Percentiles rank a stretch among this genome's conserved stretches.
These are phyloP conservation scores for Tachyglossus aculeatus DNA, from an alignment of 2,797 vertebrate genomes.

Conservation along the genomic window DNA sequence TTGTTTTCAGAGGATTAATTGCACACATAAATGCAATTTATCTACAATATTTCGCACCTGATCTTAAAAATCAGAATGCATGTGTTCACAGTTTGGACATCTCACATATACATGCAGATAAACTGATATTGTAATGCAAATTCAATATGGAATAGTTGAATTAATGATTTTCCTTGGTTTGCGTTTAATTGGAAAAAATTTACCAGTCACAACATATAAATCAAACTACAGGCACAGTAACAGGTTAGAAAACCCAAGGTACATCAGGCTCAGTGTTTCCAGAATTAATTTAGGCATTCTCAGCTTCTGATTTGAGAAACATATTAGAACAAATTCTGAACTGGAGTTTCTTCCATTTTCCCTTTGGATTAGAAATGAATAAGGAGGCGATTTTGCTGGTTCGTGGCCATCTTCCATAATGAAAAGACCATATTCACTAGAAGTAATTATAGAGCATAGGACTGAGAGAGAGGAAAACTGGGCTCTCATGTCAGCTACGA, in stretches of 20 bases:
- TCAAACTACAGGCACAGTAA: constrained; percentile 24
- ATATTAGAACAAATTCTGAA: constrained; percentile 50
- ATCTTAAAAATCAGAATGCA: constrained; percentile 60
- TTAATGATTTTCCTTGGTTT: constrained; percentile 60
- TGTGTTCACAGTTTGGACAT: constrained; percentile 44
- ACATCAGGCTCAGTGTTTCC: constrained; percentile 50
- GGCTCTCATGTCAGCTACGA: no score
- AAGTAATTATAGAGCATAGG: no score
- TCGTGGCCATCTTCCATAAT: no score
- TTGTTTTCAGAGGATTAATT: constrained; percentile 62
- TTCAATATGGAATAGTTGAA: constrained; percentile 66
- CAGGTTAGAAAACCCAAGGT: background rate
- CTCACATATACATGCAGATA: constrained; percentile 60
- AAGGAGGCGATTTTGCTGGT: no score
- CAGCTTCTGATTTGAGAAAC: constrained; percentile 11
- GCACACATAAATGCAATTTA: constrained; percentile 66
- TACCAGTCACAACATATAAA: constrained; percentile 56
- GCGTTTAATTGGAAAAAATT: constrained; percentile 59
- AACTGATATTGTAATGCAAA: constrained; percentile 62
- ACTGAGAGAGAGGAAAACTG: no score
- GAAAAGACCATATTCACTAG: no score
- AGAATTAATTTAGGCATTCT: constrained; percentile 51
- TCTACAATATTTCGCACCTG: constrained; percentile 46
- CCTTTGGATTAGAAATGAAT: background rate
- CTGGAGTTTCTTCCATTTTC: background rate